Conservation (phyloP, 2,797 vertebrate species). For the Staurois parvus region DNA sequence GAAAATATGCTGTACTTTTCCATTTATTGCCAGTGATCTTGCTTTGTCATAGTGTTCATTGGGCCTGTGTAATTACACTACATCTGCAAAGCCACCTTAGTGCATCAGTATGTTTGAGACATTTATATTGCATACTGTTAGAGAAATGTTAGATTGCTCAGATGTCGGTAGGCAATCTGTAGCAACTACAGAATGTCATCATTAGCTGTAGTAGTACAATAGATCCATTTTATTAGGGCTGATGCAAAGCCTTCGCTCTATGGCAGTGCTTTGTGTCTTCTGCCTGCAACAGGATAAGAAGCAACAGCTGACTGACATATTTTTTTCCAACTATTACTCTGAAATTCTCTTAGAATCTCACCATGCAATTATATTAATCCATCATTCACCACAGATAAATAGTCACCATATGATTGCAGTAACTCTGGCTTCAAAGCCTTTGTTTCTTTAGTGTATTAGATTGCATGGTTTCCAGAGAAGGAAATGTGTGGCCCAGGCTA, state of each 20-base stretch:
- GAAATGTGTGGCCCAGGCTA: neutral
- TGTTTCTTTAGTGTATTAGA: slow-evolving; percentile 26
- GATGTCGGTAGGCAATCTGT: too few species aligned
- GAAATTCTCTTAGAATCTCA: neutral
- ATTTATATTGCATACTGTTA: neutral
- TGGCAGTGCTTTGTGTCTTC: too few species aligned
- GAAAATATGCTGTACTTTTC: too few species aligned
- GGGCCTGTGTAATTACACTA: too few species aligned
- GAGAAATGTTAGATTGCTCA: too few species aligned
- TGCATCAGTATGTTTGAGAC: neutral
- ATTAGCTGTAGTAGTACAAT: neutral
- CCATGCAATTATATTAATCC: neutral
- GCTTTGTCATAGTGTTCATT: too few species aligned
- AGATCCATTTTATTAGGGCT: neutral
- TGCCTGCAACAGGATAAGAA: neutral
- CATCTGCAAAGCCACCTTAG: too few species aligned
- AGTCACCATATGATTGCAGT: neutral
- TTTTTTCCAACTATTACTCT: neutral
- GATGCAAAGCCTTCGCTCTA: neutral
- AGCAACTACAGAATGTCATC: neutral
- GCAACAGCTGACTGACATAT: neutral
- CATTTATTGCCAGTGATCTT: too few species aligned
- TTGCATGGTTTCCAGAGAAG: slow-evolving; percentile 1
- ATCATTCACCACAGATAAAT: neutral
- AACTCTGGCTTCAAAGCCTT: neutral